Conservation (phyloP, 1,140 invertebrate species). For the Nomia melanderi region DNA sequence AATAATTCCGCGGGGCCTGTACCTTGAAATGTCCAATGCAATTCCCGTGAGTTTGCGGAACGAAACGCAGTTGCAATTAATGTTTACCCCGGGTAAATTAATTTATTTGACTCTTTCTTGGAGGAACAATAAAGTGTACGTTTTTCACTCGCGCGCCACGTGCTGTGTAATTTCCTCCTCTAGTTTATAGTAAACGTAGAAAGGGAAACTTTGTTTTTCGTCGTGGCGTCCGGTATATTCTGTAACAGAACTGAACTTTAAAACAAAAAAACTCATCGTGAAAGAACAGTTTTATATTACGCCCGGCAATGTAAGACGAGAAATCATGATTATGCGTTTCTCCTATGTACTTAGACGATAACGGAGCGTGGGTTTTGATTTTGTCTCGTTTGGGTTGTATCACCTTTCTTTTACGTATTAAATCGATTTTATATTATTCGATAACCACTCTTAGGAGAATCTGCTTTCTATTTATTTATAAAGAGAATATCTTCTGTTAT, state of each 20-base stretch:
- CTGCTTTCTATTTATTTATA: too few relatives aligned
- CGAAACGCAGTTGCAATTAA: slow-evolving; percentile 33
- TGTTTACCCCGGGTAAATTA: slow-evolving; percentile 36
- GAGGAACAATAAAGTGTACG: slow-evolving; percentile 29
- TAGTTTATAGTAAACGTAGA: slow-evolving; percentile 46
- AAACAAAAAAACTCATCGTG: slow-evolving; percentile 44
- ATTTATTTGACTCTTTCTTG: slow-evolving; percentile 29
- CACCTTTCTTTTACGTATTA: background rate
- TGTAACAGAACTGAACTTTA: slow-evolving; percentile 51
- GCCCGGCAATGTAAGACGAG: slow-evolving; percentile 40
- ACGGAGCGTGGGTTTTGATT: background rate
- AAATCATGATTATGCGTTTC: slow-evolving; percentile 53
- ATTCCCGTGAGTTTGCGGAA: background rate
- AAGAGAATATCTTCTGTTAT: too few relatives aligned
- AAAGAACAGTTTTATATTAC: slow-evolving; percentile 54
- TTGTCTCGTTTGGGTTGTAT: background rate
- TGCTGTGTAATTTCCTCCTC: slow-evolving; percentile 32
- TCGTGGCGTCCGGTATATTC: slow-evolving; percentile 21
- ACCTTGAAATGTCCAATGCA: background rate
- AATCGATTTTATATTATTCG: background rate
- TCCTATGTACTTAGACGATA: slow-evolving; percentile 1
- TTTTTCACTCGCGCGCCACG: slow-evolving; percentile 19
- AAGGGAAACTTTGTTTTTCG: slow-evolving; percentile 53
- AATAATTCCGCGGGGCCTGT: background rate
- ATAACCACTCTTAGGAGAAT: background rate